Percentiles rank a stretch among this genome's conserved stretches.
Conservation (phyloP, 2,888 invertebrate genomes). For the Cartodere bifasciata region DNA sequence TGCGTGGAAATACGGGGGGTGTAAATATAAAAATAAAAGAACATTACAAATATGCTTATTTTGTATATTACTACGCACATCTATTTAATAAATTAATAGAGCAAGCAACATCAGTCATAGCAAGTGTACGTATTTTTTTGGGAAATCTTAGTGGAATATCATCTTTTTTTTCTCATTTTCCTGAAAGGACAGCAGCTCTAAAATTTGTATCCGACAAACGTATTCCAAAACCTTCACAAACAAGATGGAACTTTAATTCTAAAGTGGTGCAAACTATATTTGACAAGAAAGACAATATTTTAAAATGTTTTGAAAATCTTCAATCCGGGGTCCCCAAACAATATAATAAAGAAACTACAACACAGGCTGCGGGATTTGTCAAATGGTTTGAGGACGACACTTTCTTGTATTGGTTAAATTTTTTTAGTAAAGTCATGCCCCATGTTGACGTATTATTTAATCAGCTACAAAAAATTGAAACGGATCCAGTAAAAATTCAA, state of each 20-base stretch:
- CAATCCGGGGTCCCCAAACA: not conserved
- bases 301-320: slow-evolving; percentile 12
- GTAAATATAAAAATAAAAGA: slow-evolving; percentile 14
- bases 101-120: slow-evolving; percentile 13
- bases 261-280: slow-evolving; percentile 13
- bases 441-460: slow-evolving; percentile 18
- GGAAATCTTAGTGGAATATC: slow-evolving; percentile 14
- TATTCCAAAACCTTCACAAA: slow-evolving; percentile 11
- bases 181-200: slow-evolving; percentile 14
- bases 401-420: slow-evolving; percentile 21
- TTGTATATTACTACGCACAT: slow-evolving; percentile 17
- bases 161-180: slow-evolving; percentile 16
- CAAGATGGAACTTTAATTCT: slow-evolving; percentile 17
- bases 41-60: slow-evolving; percentile 14
- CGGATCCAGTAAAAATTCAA: slow-evolving; percentile 9
- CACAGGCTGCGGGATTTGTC: not conserved
- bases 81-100: slow-evolving; percentile 15
- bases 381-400: not conserved
- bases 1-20: slow-evolving; percentile 13
- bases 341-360: not conserved
- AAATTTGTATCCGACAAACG: slow-evolving; percentile 12
- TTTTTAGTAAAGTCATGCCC: slow-evolving; percentile 20
- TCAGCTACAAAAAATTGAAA: slow-evolving; percentile 14
- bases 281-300: slow-evolving; percentile 13
- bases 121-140: slow-evolving; percentile 15